A percentile compares a stretch with the other conserved stretches of the same genome.
These are phyloP conservation scores for Ctenomys sociabilis DNA, from an alignment of 2,113 vertebrate genomes.

Conservation along the genomic window DNA sequence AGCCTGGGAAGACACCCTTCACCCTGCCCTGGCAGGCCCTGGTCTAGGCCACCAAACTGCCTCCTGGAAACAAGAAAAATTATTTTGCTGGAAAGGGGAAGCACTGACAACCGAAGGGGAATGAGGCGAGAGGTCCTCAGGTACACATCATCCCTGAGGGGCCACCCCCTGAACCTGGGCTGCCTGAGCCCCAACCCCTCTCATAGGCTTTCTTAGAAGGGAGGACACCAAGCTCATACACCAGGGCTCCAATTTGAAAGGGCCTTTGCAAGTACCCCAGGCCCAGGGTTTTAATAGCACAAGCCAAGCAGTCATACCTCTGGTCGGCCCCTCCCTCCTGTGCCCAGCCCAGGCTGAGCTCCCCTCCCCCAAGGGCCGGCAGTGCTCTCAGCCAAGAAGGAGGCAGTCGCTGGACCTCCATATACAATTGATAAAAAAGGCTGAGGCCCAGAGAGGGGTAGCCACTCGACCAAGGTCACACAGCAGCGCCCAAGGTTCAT, in stretches of 20 bases:
- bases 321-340: background rate
- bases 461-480: slow-evolving; percentile 77
- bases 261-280: background rate
- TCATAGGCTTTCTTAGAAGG: slow-evolving; percentile 20
- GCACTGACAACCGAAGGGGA: background rate
- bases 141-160: background rate
- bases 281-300: background rate
- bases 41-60: background rate
- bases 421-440: background rate
- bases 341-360: background rate
- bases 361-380: background rate
- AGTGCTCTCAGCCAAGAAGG: background rate
- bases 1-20: background rate
- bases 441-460: slow-evolving; percentile 71
- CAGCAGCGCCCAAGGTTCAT: slow-evolving; percentile 63
- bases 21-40: background rate
- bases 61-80: background rate
- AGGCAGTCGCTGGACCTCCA: background rate
- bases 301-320: background rate
- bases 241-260: background rate
- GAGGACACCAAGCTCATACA: background rate
- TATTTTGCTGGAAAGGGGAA: slow-evolving; percentile 41
- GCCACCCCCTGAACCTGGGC: background rate
- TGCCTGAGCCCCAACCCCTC: background rate
- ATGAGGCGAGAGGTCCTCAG: background rate